Evolutionary conservation across 2,888 invertebrate species (phyloP).

Genomic region (Tanytarsus gracilentus): DNA sequence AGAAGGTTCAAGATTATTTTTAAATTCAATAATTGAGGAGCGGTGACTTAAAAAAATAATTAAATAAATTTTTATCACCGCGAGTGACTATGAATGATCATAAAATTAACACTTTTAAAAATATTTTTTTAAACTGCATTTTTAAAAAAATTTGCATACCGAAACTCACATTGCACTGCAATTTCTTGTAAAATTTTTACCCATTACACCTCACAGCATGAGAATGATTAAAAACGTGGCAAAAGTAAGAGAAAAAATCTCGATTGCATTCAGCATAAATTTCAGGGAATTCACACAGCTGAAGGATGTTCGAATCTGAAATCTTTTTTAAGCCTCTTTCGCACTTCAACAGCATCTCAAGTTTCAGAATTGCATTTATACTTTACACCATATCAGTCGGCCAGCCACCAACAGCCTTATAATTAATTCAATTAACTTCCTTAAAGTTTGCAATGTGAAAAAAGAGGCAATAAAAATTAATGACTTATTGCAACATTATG

Average conservation of each 20-base stretch:
- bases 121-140: neutral
- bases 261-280: too few species aligned
- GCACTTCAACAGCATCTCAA: too few species aligned
- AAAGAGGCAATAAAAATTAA: neutral
- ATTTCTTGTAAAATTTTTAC: neutral
- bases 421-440: constrained; percentile 13
- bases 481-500: constrained; percentile 6
- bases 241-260: neutral
- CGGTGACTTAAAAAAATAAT: too few species aligned
- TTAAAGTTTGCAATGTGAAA: neutral
- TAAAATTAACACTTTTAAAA: too few species aligned
- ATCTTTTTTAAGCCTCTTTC: too few species aligned
- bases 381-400: neutral
- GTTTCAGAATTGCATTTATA: too few species aligned
- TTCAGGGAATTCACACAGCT: too few species aligned
- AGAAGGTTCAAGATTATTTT: too few species aligned
- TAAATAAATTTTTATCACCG: too few species aligned
- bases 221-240: constrained; percentile 18
- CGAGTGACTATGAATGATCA: too few species aligned
- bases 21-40: too few species aligned
- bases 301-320: too few species aligned
- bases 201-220: constrained; percentile 16
- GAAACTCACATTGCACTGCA: neutral
- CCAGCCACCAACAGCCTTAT: neutral
- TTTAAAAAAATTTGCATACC: neutral